Evolutionary conservation across 1,140 invertebrate genomes (phyloP).

Genomic region (Brachionus sp.): DNA sequence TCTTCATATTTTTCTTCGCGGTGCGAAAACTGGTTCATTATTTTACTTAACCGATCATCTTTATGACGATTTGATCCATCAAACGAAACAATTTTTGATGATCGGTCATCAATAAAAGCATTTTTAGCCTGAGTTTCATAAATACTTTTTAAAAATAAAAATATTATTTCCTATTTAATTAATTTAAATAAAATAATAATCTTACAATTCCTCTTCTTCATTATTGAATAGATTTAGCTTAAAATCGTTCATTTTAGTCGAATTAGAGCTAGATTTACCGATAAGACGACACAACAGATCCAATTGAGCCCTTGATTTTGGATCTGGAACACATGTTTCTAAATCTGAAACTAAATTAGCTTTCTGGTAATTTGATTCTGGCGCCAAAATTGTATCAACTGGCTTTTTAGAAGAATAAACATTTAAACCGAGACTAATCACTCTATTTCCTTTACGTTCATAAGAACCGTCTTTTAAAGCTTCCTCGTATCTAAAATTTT

Average conservation of each 20-base stretch:
- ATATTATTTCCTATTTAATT: background rate
- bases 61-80: constrained; percentile 10
- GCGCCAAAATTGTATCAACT: constrained; percentile 51
- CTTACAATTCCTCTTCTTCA: constrained; percentile 54
- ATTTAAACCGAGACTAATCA: constrained; percentile 57
- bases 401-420: constrained; percentile 55
- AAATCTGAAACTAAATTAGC: background rate
- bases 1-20: background rate
- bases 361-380: background rate
- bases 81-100: constrained; percentile 16
- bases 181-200: background rate
- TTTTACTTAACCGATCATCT: constrained; percentile 31
- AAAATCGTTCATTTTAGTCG: constrained; percentile 49
- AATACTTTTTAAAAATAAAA: constrained; percentile 15
- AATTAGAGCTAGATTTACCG: constrained; percentile 48
- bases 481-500: background rate
- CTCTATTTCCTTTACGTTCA: constrained; percentile 55
- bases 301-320: constrained; percentile 57
- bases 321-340: constrained; percentile 51
- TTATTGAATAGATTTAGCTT: constrained; percentile 57
- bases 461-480: constrained; percentile 49
- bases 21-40: constrained; percentile 27
- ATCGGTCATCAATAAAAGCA: background rate
- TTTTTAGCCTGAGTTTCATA: constrained; percentile 9
- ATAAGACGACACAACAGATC: constrained; percentile 57